Evolutionary conservation across 2,797 vertebrate genomes (phyloP).

Genomic region (Amphiprion clarkii): DNA sequence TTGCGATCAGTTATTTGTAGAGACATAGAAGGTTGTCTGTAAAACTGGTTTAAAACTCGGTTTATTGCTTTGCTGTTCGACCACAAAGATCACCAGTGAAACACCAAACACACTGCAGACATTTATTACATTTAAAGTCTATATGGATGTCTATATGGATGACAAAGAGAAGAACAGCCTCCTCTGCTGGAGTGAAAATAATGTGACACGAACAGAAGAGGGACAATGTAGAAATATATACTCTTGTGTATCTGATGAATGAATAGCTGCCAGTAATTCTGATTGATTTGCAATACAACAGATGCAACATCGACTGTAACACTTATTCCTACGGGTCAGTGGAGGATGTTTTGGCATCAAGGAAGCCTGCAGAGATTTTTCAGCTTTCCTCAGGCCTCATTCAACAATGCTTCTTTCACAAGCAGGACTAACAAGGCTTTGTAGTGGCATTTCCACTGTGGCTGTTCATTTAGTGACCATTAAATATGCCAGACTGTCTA

Average conservation of each 20-base stretch:
- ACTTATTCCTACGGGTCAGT: conserved; percentile 5
- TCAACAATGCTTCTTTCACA: conserved; percentile 16
- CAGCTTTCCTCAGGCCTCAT: conserved; percentile 15
- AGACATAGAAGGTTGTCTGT: conserved; percentile 10
- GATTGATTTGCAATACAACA: conserved; percentile 11
- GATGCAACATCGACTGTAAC: conserved; percentile 13
- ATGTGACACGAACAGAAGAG: conserved; percentile 17
- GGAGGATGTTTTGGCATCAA: neutral
- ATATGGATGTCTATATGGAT: neutral
- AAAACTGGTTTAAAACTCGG: neutral
- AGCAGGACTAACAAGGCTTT: conserved; percentile 14
- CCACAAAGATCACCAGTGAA: conserved; percentile 32
- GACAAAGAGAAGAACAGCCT: conserved; percentile 47
- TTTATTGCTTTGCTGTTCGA: conserved; percentile 37
- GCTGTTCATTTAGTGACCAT: conserved; percentile 38
- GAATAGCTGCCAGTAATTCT: neutral
- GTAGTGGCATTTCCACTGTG: neutral
- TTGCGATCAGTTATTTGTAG: neutral
- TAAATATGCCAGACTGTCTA: conserved; percentile 42
- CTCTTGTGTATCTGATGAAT: conserved; percentile 25
- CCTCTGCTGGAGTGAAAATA: conserved; percentile 42
- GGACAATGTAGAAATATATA: neutral
- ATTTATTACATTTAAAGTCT: conserved; percentile 43
- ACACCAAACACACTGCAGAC: conserved; percentile 44
- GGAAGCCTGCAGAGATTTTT: conserved; percentile 19